Evolutionary conservation across 2,888 invertebrate species (phyloP), one percentile per base, ranked within the genome.

Genomic region (Drosophila cognata): DNA sequence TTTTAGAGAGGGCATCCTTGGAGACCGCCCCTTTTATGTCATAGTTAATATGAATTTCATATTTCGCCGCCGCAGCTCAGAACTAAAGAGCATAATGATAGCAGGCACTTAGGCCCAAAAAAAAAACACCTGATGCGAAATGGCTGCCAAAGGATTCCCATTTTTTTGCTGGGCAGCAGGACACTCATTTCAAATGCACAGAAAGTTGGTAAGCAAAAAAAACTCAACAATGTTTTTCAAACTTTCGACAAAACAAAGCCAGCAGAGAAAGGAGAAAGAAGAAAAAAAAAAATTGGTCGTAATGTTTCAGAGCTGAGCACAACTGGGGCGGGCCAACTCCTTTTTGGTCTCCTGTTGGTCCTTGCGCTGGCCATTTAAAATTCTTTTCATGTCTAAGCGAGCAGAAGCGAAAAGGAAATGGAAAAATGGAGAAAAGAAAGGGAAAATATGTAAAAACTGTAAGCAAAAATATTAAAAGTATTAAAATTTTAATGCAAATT

Each of bases 371-470:
- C 73, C 72, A 78, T 87, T 84, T 83, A 87, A 87, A 89, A 88
- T 90, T 89, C 91, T 75, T 88, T 91, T 90, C 89, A 91, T 86
- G 88, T 81, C 79, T 78, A 88, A 90, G 81, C 81, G 79, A 76
- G 74, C 86, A 77, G 76, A 84, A 79, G 77, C 64, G 65, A 66
- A 51, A 48, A 59, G 52, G 35, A 52, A 63, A 59, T 33, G 35
- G 31, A 66, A 70, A 68, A 64, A 59, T 59, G 48, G 43, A 46
- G 62, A 48, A 61, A 57, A 43, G 63, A 61, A 62, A 61, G 41
- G 48, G 48, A 79, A 64, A 69, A 78, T 36, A 76, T 60, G 64
- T 52, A 72, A 79, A 71, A 71, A 78, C 74, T 74, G 76, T 75
- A 75, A 74, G 74, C 25, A 46, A 71, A 88, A 84, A 89, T 87